phyloP scores from a whole-genome alignment of 2,888 invertebrate genomes.

The Melipona bicolor region DNA sequence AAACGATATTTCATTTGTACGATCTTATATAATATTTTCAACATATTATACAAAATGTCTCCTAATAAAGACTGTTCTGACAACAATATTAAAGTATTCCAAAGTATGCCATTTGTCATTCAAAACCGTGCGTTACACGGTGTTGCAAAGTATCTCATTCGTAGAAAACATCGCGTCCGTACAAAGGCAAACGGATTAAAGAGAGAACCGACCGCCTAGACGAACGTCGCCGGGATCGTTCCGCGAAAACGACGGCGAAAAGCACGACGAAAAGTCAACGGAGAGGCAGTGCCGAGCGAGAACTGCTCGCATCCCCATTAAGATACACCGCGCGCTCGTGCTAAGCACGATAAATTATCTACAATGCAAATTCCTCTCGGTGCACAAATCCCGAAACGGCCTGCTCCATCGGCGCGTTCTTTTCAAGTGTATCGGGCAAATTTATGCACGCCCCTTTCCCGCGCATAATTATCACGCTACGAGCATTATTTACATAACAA shows the following conservation, averaged over 20 bases:
- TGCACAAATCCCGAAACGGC: constrained; percentile 35
- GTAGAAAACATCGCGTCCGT: no score
- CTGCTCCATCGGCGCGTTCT: constrained; percentile 28
- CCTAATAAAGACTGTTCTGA: no score
- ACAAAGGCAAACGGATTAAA: not conserved
- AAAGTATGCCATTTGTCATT: no score
- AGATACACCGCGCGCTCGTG: constrained; percentile 19
- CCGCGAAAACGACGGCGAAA: not conserved
- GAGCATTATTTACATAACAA: constrained; percentile 56
- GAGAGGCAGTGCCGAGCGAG: not conserved
- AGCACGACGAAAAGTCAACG: not conserved
- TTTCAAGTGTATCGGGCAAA: constrained; percentile 33
- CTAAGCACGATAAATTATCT: constrained; percentile 36
- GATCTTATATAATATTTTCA: no score
- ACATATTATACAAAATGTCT: no score
- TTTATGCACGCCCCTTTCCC: constrained; percentile 54
- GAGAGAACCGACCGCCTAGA: not conserved
- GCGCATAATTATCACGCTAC: constrained; percentile 47
- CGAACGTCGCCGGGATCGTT: not conserved
- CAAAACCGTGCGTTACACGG: no score
- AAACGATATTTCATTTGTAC: no score
- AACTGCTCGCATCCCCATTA: constrained; percentile 3
- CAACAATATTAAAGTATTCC: no score
- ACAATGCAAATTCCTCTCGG: constrained; percentile 28
- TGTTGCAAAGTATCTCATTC: no score